Base-by-base conservation (phyloP, 2,113 vertebrate genomes). In the Nothobranchius furzeri region DNA sequence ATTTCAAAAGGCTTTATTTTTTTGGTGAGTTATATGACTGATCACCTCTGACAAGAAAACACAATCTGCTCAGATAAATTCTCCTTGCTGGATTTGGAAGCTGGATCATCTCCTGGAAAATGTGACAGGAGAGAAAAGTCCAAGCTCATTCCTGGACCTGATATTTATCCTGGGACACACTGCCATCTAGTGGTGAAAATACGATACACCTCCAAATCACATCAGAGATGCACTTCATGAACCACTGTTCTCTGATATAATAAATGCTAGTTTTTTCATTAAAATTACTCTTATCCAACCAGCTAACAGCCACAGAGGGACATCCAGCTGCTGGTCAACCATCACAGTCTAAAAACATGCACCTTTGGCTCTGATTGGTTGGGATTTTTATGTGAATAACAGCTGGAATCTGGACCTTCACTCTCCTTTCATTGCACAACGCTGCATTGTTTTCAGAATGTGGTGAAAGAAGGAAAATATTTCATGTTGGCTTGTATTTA, bases 61-160 rank as follows among this genome's bases (percentile, higher is more conserved):
- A 76, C 79, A 85, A 82, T 60, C 63, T 64, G 51, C 50, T 65
- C 64, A 67, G 73, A 79, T 85, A 74, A 76, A 81, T 81, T 82
- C 51, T 70, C 20, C 70, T 87, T 88, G 85, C 83, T 74, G 76
- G 73, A 76, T 82, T 68, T 81, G 79, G 87, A 78, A 78, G 73
- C 74, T 85, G 87, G 86, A 91, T 85, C 70, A 82, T 85, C 80
- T 84, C 68, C 69, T 87, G 81, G 86, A 87, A 89, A 89, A 85
- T 75, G 78, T 46, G 24, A 60, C 7, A 47, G 40, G 17, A 4
- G 56, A 37, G 43, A 50, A 61, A 42, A 24, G 37, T 69, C 49
- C 56, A 43, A 54, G 66, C 14, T 0, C 42, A 9, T 46, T 48
- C 6, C 47, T 64, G 25, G 49, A 8, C 15, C 40, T 35, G 9